These are phyloP conservation scores for Xestia rhomboidea DNA, from an alignment of 2,888 invertebrate species.

Conservation along the genomic window DNA sequence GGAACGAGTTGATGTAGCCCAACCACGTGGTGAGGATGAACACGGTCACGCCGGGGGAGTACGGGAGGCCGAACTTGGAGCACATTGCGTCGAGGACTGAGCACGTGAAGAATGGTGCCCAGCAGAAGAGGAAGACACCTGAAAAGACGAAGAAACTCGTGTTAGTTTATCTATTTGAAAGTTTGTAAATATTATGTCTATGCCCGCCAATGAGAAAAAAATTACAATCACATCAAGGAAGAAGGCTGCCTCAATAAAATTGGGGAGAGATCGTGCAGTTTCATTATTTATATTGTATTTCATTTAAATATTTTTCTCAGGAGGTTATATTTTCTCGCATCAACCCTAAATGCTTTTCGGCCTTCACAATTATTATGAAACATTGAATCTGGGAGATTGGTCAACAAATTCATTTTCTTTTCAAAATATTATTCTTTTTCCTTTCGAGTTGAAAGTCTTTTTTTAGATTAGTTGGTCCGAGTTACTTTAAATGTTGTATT, in stretches of 20 bases:
- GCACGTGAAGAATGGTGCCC: slow-evolving; percentile 99
- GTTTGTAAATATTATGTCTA: not conserved
- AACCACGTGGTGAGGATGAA: slow-evolving; percentile 99
- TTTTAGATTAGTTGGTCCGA: not conserved
- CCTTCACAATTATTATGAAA: not conserved
- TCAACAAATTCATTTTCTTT: not conserved
- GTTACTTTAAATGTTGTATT: not conserved
- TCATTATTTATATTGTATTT: too few relatives aligned
- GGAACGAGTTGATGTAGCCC: slow-evolving; percentile 98
- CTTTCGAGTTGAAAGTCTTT: not conserved
- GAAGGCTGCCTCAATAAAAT: not conserved
- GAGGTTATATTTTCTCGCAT: not conserved
- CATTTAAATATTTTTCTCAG: not conserved
- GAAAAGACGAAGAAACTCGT: slow-evolving; percentile 70
- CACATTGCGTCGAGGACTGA: slow-evolving; percentile 99
- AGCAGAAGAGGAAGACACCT: slow-evolving; percentile 99
- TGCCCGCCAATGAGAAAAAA: not conserved
- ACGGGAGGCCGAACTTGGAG: slow-evolving; percentile 94
- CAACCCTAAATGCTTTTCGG: not conserved
- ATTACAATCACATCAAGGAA: not conserved
- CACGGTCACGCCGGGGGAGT: slow-evolving; percentile 95
- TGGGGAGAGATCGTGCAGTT: not conserved
- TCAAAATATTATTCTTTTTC: not conserved
- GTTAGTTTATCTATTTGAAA: not conserved
- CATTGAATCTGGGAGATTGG: not conserved